Evolutionary conservation across 2,888 invertebrate species (phyloP).

Genomic region (Drosophila histrio): DNA sequence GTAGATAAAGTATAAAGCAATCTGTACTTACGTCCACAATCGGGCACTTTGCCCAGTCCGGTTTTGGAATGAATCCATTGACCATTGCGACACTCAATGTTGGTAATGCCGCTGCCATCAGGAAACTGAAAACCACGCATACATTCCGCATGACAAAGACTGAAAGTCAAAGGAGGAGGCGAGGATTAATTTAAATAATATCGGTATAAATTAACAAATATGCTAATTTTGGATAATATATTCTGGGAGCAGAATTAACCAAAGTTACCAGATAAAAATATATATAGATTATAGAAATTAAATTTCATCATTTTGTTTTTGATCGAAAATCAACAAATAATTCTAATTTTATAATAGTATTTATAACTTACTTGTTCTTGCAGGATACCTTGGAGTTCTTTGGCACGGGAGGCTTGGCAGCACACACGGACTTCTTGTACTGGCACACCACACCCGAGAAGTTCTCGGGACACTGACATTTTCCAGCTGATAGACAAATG

Average conservation of each 20-base stretch:
- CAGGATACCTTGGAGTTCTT: conserved; percentile 88
- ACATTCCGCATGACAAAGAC: conserved; percentile 89
- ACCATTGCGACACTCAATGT: conserved; percentile 89
- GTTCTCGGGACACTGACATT: conserved; percentile 90
- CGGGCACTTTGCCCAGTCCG: conserved; percentile 87
- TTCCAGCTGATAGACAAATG: conserved; percentile 90
- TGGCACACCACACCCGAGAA: conserved; percentile 91
- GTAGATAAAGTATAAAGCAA: not conserved
- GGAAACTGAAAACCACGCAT: conserved; percentile 88
- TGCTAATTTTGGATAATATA: no score
- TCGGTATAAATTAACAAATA: no score
- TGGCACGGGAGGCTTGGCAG: conserved; percentile 88
- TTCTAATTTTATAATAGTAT: not conserved
- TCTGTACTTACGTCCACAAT: conserved; percentile 87
- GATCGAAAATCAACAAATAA: no score
- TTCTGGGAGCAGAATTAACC: no score
- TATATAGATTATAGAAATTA: no score
- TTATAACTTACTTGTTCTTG: conserved; percentile 86
- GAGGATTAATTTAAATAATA: not conserved
- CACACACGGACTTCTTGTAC: conserved; percentile 89
- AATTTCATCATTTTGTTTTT: no score
- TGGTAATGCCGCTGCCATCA: conserved; percentile 89
- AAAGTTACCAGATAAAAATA: no score
- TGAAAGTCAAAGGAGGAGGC: conserved; percentile 69
- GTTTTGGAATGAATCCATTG: conserved; percentile 89